phyloP scores from a whole-genome alignment of 2,888 invertebrate genomes.

The Nasonia oneida region DNA sequence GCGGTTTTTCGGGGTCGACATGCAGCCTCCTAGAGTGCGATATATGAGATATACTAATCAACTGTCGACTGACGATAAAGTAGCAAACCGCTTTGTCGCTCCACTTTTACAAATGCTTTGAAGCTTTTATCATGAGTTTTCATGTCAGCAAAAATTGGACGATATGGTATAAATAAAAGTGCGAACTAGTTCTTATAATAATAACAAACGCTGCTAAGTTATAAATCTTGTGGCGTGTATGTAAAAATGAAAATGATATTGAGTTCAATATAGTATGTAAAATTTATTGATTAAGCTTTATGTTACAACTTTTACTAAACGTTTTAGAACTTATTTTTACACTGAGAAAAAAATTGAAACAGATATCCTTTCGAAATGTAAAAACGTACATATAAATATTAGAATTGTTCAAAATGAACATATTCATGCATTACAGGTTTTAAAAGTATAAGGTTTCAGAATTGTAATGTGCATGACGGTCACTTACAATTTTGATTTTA shows the following conservation, averaged over 20 bases:
- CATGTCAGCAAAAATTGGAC: no score
- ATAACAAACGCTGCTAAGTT: no score
- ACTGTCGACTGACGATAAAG: no score
- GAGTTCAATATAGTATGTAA: conserved; percentile 25
- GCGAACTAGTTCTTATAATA: no score
- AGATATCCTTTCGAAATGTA: background rate
- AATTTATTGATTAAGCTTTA: conserved; percentile 42
- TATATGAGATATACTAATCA: no score
- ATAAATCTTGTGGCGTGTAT: background rate
- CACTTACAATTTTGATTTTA: conserved; percentile 11
- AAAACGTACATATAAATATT: background rate
- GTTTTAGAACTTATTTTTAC: conserved; percentile 5
- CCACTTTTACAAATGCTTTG: no score
- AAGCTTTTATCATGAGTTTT: no score
- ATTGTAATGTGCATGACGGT: background rate
- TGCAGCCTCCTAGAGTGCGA: no score
- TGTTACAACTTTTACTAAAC: conserved; percentile 16
- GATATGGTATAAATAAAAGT: no score
- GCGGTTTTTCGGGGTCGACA: no score
- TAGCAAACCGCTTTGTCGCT: no score
- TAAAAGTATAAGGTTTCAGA: background rate
- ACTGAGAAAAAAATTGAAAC: background rate
- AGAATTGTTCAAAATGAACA: background rate
- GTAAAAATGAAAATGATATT: background rate
- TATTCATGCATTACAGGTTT: background rate